These are phyloP conservation scores for Zophobas morio DNA, from an alignment of 1,140 invertebrate species.

Conservation along the genomic window DNA sequence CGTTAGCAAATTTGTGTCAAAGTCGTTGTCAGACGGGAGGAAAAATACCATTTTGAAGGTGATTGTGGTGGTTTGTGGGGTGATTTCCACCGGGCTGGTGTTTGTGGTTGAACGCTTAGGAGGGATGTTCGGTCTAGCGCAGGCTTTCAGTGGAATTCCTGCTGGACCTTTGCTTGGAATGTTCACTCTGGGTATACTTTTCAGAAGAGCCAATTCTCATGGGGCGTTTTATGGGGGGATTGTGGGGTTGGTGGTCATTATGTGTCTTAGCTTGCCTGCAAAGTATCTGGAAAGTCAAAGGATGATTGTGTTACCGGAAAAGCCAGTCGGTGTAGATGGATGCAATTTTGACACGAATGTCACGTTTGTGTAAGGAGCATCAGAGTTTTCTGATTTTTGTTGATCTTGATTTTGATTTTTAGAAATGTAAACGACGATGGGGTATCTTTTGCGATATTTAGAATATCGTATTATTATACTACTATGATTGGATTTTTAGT, in stretches of 20 bases:
- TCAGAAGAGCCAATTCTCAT: slow-evolving; percentile 61
- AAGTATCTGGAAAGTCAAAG: too few species aligned
- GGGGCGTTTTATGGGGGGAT: too few species aligned
- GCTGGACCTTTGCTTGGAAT: slow-evolving; percentile 76
- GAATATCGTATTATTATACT: slow-evolving; percentile 63
- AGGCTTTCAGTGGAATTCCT: slow-evolving; percentile 76
- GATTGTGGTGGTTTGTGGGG: slow-evolving; percentile 74
- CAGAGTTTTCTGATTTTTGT: too few species aligned
- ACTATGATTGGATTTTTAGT: slow-evolving; percentile 59
- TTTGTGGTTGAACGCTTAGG: slow-evolving; percentile 76
- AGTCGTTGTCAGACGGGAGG: slow-evolving; percentile 67
- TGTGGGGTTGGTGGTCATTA: too few species aligned
- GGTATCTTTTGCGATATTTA: slow-evolving; percentile 53
- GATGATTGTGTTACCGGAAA: too few species aligned
- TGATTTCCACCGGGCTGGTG: slow-evolving; percentile 72
- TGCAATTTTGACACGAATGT: too few species aligned
- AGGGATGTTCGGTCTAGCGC: slow-evolving; percentile 73
- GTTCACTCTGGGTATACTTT: slow-evolving; percentile 78
- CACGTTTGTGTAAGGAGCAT: background rate
- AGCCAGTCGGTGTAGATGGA: too few species aligned
- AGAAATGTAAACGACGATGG: slow-evolving; percentile 18
- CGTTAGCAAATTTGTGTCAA: slow-evolving; percentile 67
- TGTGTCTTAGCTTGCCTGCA: too few species aligned
- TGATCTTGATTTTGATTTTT: slow-evolving; percentile 12
- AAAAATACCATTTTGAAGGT: slow-evolving; percentile 72